Evolutionary conservation across 37 sponge, comb jelly and placozoan genomes (phyloP).

Genomic region (Ephydatia muelleri): DNA sequence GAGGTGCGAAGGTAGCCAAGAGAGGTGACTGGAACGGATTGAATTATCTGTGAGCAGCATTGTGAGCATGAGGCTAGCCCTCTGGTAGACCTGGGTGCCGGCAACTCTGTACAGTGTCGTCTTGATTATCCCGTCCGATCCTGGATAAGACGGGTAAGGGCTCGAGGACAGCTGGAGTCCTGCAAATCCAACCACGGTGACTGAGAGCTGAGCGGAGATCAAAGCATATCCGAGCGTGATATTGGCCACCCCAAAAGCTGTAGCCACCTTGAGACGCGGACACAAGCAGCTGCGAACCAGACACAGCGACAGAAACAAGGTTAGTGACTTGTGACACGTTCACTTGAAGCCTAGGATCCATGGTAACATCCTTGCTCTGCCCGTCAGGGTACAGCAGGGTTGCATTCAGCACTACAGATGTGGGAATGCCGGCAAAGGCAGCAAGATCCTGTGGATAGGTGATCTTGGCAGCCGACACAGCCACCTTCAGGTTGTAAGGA

Average conservation of each 20-base stretch:
- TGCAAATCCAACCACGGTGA: slow-evolving; percentile 43
- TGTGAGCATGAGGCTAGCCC: slow-evolving; percentile 34
- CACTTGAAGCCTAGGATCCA: slow-evolving; percentile 17
- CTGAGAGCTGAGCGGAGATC: not conserved
- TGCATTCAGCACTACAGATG: slow-evolving; percentile 11
- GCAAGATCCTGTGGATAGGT: slow-evolving; percentile 43
- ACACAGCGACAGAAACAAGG: not conserved
- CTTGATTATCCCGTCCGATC: slow-evolving; percentile 27
- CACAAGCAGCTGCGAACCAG: not conserved
- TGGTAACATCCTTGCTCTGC: slow-evolving; percentile 25
- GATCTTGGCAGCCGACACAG: slow-evolving; percentile 17
- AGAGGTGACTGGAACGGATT: not conserved
- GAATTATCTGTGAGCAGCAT: slow-evolving; percentile 52
- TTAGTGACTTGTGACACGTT: slow-evolving; percentile 14
- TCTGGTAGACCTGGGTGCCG: slow-evolving; percentile 54
- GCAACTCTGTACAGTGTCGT: slow-evolving; percentile 33
- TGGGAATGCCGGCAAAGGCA: slow-evolving; percentile 40
- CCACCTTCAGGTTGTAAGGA: slow-evolving; percentile 20
- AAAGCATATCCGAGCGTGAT: not conserved
- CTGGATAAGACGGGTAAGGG: slow-evolving; percentile 69
- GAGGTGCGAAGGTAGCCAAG: too few species aligned
- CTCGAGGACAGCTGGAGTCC: slow-evolving; percentile 14
- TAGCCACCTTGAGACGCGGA: too few species aligned
- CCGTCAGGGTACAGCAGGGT: slow-evolving; percentile 53
- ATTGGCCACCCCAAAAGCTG: too few species aligned